These are phyloP conservation scores for Hippasteria phrygiana DNA, from an alignment of 53 echinoderm and acorn worm genomes.

Conservation along the genomic window DNA sequence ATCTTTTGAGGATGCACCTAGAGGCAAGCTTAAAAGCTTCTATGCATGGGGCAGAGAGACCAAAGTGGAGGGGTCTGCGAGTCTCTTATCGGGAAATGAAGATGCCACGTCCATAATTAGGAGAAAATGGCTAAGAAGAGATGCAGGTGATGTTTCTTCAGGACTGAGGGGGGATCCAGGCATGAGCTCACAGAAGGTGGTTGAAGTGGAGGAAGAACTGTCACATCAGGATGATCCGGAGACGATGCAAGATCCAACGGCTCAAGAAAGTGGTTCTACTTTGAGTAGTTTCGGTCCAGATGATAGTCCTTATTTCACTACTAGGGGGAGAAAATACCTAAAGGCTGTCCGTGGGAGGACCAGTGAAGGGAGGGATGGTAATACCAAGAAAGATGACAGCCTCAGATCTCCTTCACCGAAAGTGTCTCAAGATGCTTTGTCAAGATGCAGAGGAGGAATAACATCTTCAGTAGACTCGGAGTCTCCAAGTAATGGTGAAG, in stretches of 20 bases:
- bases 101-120: too few species aligned
- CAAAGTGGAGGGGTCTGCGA: background rate
- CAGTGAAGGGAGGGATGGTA: background rate
- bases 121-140: background rate
- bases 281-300: background rate
- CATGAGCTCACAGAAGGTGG: background rate
- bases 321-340: background rate
- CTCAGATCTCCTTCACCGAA: background rate
- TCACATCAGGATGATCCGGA: background rate
- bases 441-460: background rate
- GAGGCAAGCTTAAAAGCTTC: background rate
- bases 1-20: background rate
- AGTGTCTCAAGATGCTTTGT: background rate
- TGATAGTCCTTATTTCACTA: background rate
- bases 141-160: background rate
- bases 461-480: background rate
- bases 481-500: background rate
- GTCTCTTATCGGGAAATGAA: too few species aligned
- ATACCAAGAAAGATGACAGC: background rate
- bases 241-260: background rate
- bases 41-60: background rate
- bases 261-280: background rate
- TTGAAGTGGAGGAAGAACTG: background rate
- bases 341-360: background rate
- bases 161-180: background rate